Evolutionary conservation across 1,140 invertebrate species (phyloP), one percentile per base, ranked within the genome.

Genomic region (Copidosoma floridanum): DNA sequence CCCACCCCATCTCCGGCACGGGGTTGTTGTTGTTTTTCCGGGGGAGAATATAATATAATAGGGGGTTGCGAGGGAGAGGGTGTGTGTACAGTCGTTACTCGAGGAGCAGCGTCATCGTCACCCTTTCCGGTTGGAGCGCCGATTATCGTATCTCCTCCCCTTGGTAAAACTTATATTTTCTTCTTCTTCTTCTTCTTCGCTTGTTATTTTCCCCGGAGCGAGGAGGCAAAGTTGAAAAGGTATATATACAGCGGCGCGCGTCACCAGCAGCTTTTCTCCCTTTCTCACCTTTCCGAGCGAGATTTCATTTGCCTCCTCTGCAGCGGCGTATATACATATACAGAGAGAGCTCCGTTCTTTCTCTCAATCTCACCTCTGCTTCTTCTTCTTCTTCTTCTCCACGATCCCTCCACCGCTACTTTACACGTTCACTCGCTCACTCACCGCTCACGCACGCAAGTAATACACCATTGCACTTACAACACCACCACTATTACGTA

Each of bases 301-400:
- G 51, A 53, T 53, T 53, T 52, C 50, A 52, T 52, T 52, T 24
- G 40, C 50, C 50, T 54, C 40, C 23, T 10, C 40, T n/a, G 23
- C 37, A 29, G 14, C 20, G 14, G 38, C 20, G 35, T n/a, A n/a
- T n/a, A n/a, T n/a, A n/a, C n/a, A n/a, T n/a, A n/a, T n/a, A n/a
- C n/a, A n/a, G n/a, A n/a, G n/a, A n/a, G n/a, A n/a, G n/a, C n/a
- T n/a, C n/a, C n/a, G 35, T 21, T 40, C 37, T 26, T 10, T 16
- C 52, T 21, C 21, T 14, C 47, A 16, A 10, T 21, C 40, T 35
- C 52, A 26, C 53, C 35, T 20, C 11, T 23, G 16, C 54, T 11
- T 24, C 43, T 24, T 23, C 41, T 44, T 32, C 14, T 5, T 44
- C 40, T 38, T 2, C 37, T 35, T 50, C 14, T n/a, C 47, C 44